These are phyloP conservation scores for Empidonax alnorum DNA, from an alignment of 2,113 vertebrate species.

Conservation along the genomic window DNA sequence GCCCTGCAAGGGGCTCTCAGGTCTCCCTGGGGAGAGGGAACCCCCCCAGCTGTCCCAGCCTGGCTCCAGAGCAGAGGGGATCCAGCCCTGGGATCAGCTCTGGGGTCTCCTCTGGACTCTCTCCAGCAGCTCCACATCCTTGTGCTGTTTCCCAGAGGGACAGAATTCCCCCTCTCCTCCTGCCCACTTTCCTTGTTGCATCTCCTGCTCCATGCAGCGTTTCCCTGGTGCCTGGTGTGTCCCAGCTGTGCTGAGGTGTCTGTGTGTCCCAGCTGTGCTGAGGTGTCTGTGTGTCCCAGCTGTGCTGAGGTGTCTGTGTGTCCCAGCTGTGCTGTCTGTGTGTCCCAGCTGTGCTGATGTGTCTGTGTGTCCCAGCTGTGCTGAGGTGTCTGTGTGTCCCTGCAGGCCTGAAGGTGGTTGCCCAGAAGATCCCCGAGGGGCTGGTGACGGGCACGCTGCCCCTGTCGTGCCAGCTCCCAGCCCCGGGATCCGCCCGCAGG, in stretches of 20 bases:
- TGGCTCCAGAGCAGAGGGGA: neutral
- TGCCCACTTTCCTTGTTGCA: fast-evolving
- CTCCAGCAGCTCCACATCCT: neutral
- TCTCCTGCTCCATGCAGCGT: fast-evolving
- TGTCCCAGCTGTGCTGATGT: too few species aligned
- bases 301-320: too few species aligned
- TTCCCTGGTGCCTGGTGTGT: fast-evolving
- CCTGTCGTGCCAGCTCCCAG: conserved; percentile 68
- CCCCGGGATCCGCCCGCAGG: conserved; percentile 59
- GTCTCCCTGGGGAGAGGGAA: neutral
- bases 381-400: neutral
- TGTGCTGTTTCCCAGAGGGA: neutral
- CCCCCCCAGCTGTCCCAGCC: neutral
- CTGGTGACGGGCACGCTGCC: conserved; percentile 86
- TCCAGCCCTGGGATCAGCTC: neutral
- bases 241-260: too few species aligned
- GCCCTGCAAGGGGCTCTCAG: neutral
- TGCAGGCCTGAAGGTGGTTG: conserved; percentile 89
- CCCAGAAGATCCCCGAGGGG: conserved; percentile 90
- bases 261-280: too few species aligned
- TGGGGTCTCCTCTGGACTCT: fast-evolving
- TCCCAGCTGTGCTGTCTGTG: too few species aligned
- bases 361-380: too few species aligned
- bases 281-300: too few species aligned
- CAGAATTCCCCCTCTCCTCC: neutral